Evolutionary conservation across 2,797 vertebrate species (phyloP).

Genomic region (Oophaga sylvatica): DNA sequence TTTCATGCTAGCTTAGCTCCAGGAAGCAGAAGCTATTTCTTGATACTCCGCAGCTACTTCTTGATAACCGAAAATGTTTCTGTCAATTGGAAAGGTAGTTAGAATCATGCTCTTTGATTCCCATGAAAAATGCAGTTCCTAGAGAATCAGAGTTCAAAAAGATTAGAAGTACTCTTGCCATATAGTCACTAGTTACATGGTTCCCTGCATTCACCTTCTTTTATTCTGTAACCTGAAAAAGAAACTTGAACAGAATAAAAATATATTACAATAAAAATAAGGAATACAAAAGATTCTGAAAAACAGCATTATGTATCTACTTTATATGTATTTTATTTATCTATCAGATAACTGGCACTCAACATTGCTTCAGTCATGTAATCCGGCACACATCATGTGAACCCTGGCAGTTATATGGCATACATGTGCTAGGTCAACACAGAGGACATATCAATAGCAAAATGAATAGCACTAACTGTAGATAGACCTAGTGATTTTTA

Average conservation of each 20-base stretch:
- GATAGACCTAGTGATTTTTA: too few species aligned
- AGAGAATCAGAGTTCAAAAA: not conserved
- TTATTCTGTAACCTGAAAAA: not conserved
- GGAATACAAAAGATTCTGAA: too few species aligned
- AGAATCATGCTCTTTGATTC: conserved; percentile 13
- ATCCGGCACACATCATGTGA: too few species aligned
- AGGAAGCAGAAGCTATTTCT: not conserved
- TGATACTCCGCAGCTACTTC: not conserved
- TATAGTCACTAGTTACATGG: not conserved
- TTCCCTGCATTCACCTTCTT: not conserved
- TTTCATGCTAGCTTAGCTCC: not conserved
- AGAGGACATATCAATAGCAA: too few species aligned
- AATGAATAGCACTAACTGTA: too few species aligned
- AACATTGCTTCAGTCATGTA: too few species aligned
- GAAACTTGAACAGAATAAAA: not conserved
- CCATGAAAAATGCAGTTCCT: not conserved
- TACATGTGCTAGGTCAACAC: too few species aligned
- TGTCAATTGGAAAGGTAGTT: conserved; percentile 1
- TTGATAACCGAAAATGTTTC: not conserved
- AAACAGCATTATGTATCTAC: too few species aligned
- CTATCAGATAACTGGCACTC: too few species aligned
- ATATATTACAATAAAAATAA: not conserved
- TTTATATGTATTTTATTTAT: too few species aligned
- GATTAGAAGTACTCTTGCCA: not conserved
- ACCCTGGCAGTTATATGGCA: too few species aligned